Percentiles rank a stretch among this genome's conserved stretches.
Evolutionary conservation across 2,113 vertebrate species (phyloP).

Genomic region (Campylomormyrus numenius): DNA sequence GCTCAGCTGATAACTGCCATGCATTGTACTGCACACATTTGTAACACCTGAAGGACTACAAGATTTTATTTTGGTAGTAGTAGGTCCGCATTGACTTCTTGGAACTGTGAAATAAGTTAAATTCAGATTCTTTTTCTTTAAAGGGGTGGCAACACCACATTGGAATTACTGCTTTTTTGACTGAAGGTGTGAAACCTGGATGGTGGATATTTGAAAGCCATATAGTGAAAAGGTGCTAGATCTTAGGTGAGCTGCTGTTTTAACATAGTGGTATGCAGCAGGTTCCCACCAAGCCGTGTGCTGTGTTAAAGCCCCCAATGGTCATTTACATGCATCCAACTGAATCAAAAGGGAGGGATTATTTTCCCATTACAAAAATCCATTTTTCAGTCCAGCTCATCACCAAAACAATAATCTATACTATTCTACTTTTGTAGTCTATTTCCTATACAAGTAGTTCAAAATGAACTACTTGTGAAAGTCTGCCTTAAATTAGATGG

Average conservation of each 20-base stretch:
- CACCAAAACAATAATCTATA: slow-evolving; percentile 1
- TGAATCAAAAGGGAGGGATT: slow-evolving; percentile 40
- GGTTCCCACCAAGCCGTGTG: slow-evolving; percentile 66
- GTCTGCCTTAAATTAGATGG: slow-evolving; percentile 44
- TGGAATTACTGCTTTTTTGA: slow-evolving; percentile 60
- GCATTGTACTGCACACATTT: slow-evolving; percentile 85
- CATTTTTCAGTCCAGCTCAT: slow-evolving; percentile 13
- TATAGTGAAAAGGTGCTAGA: slow-evolving; percentile 73
- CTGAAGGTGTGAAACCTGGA: slow-evolving; percentile 65
- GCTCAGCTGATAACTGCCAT: slow-evolving; percentile 99
- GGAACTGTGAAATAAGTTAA: slow-evolving; percentile 9
- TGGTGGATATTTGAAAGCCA: slow-evolving; percentile 72
- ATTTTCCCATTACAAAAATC: not conserved
- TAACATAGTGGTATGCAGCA: slow-evolving; percentile 70
- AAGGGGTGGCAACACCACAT: slow-evolving; percentile 49
- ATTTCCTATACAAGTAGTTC: slow-evolving; percentile 36
- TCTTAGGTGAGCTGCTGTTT: slow-evolving; percentile 65
- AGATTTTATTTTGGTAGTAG: slow-evolving; percentile 68
- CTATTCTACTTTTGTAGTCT: slow-evolving; percentile 8
- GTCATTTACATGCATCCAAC: slow-evolving; percentile 56
- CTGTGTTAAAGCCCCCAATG: slow-evolving; percentile 60
- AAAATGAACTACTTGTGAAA: slow-evolving; percentile 28
- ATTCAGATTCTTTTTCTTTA: slow-evolving; percentile 10
- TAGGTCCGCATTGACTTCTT: slow-evolving; percentile 22
- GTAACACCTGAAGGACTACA: slow-evolving; percentile 73